Conservation (phyloP, 2,797 vertebrate species). For the Benthosema pterotum region DNA sequence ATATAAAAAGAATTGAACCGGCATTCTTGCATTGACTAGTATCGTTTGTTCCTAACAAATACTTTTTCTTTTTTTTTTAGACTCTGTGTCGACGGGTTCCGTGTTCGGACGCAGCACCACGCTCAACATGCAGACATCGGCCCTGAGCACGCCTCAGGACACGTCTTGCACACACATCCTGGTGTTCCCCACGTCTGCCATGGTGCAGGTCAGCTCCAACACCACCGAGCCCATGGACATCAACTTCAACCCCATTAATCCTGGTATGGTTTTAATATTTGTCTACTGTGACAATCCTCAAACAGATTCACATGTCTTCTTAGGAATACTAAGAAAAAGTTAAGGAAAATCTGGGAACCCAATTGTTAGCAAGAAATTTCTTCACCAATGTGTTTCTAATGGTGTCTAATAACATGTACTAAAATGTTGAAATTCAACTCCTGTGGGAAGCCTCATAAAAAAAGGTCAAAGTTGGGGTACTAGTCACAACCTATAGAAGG, state of each 20-base stretch:
- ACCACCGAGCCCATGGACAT: slow-evolving; percentile 92
- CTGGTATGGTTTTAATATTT: slow-evolving; percentile 62
- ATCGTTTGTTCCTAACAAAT: neutral
- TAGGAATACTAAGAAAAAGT: too few relatives aligned
- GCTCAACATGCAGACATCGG: slow-evolving; percentile 97
- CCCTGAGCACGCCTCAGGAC: slow-evolving; percentile 98
- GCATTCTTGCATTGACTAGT: neutral
- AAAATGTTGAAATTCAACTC: too few relatives aligned
- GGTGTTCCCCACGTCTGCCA: slow-evolving; percentile 73
- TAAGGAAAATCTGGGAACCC: too few relatives aligned
- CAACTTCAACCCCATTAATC: slow-evolving; percentile 93
- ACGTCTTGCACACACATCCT: slow-evolving; percentile 98
- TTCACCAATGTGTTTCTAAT: too few relatives aligned
- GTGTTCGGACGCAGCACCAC: slow-evolving; percentile 98
- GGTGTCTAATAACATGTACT: too few relatives aligned
- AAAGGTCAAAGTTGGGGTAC: too few relatives aligned
- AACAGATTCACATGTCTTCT: too few relatives aligned
- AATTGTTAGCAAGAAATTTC: too few relatives aligned
- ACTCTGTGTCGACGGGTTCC: slow-evolving; percentile 96
- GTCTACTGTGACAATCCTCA: too few relatives aligned
- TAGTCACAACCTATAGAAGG: too few relatives aligned
- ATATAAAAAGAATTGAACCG: neutral
- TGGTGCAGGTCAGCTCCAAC: slow-evolving; percentile 91
- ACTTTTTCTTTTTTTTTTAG: slow-evolving; percentile 63
- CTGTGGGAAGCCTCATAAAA: too few relatives aligned